Conservation (phyloP, 2,888 invertebrate genomes). For the Zaprionus lineosus region DNA sequence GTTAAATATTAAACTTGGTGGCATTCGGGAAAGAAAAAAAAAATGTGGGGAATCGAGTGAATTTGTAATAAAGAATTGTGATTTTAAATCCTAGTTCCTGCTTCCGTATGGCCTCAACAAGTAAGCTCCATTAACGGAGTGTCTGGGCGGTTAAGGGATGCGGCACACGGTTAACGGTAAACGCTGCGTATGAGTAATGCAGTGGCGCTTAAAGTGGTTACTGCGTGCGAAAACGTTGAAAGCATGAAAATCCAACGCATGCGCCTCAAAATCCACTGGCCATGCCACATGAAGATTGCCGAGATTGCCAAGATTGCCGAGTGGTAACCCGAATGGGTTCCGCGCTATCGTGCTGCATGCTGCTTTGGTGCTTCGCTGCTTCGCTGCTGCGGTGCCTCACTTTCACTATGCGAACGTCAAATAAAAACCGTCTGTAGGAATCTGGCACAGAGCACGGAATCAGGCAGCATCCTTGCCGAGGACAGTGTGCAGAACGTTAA, state of each 20-base stretch:
- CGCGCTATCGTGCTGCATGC: too few relatives aligned
- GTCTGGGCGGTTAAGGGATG: constrained; percentile 1
- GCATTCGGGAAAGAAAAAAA: too few relatives aligned
- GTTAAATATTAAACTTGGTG: too few relatives aligned
- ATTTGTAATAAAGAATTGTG: too few relatives aligned
- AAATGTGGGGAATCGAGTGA: too few relatives aligned
- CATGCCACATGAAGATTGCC: background rate
- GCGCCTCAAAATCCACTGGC: constrained; percentile 25
- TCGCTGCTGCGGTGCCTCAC: constrained; percentile 21
- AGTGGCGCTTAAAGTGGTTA: background rate
- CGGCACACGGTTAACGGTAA: too few relatives aligned
- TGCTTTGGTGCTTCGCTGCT: too few relatives aligned
- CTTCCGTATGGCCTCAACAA: constrained; percentile 35
- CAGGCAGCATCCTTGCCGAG: constrained; percentile 15
- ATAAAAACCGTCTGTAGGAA: constrained; percentile 14
- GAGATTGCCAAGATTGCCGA: constrained; percentile 6
- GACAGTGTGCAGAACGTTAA: constrained; percentile 1
- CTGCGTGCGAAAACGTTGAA: constrained; percentile 40
- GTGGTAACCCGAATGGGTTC: too few relatives aligned
- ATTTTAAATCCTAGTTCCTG: too few relatives aligned
- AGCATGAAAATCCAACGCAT: constrained; percentile 41
- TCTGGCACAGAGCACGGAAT: constrained; percentile 27
- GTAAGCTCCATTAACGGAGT: constrained; percentile 12
- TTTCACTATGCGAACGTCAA: constrained; percentile 45
- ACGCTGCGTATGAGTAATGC: constrained; percentile 31